Base-by-base conservation (phyloP, 2,113 vertebrate species). In the Leucopternis melanops region DNA sequence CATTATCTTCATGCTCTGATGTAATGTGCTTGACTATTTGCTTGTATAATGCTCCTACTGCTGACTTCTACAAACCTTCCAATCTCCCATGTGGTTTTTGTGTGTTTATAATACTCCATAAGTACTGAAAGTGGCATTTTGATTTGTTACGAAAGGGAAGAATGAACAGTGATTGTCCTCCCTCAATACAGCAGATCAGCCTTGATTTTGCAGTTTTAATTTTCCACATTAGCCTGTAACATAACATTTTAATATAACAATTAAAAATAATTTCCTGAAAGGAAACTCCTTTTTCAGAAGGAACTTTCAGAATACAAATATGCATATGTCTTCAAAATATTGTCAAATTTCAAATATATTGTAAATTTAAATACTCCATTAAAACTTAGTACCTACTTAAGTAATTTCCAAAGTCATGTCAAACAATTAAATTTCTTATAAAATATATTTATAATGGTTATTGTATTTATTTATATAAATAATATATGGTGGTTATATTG, bases 181-280 rank as follows among this genome's bases (percentile, higher is more conserved):
- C 50, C 16, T 83, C 31, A 86, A 20, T 40, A 80, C 26, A 78
- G 9, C 38, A 93, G 65, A 94, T 93, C 45, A 94, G 26, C 25
- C 49, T 17, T 90, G 82, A 95, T 94, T 97, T 95, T 97, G 38
- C 50, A 77, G 57, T 83, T 92, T 91, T 90, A 95, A 81, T 96
- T 94, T 84, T 94, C 80, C 11, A 50, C 80, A 85, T 94, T 94
- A 96, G 6, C 29, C 8, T 82, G 21, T 31, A 96, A 69, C 8
- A 54, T n/a, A 77, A 61, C 4, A 71, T 94, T 95, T 96, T 95
- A 80, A 93, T 86, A 83, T 12, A 25, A 40, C 22, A 91, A 80
- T 61, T 97, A 80, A 95, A 94, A 83, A 93, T 3, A 82, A 85
- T 70, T 95, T 83, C 23, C 94, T 88, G n/a, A 92, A 90, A 93